A percentile compares a stretch with the other conserved stretches of the same genome.
These are phyloP conservation scores for Acanthoscelides obtectus DNA, from an alignment of 2,888 invertebrate genomes.

Conservation along the genomic window DNA sequence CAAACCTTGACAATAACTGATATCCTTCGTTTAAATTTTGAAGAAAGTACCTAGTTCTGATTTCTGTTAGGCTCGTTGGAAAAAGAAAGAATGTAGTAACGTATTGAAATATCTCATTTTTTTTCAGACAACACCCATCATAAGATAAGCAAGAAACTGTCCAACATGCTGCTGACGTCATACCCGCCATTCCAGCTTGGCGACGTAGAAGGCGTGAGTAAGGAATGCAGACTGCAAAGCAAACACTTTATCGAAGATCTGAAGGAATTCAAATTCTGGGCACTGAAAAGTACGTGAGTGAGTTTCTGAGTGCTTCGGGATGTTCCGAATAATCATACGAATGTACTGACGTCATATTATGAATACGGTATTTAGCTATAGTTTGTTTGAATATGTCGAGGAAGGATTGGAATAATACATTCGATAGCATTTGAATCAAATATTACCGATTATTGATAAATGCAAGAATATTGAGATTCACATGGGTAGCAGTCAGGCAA, in stretches of 20 bases:
- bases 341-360: neutral
- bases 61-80: no score
- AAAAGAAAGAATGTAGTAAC: no score
- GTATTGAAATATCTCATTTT: slow-evolving; percentile 2
- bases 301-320: neutral
- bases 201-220: slow-evolving; percentile 34
- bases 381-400: no score
- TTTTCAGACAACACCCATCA: slow-evolving; percentile 39
- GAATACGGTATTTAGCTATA: neutral
- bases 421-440: no score
- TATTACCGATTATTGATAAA: no score
- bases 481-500: no score
- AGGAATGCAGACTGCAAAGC: slow-evolving; percentile 38
- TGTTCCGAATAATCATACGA: neutral
- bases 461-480: no score
- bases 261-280: slow-evolving; percentile 42
- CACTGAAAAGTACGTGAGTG: slow-evolving; percentile 41
- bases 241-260: slow-evolving; percentile 37
- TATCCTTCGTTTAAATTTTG: no score
- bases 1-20: no score
- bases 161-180: slow-evolving; percentile 32
- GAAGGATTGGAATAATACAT: no score
- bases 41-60: no score
- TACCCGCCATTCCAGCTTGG: slow-evolving; percentile 42
- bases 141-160: slow-evolving; percentile 31